These are phyloP conservation scores for Tragulus kanchil DNA, from an alignment of 2,113 vertebrate genomes.

Conservation along the genomic window DNA sequence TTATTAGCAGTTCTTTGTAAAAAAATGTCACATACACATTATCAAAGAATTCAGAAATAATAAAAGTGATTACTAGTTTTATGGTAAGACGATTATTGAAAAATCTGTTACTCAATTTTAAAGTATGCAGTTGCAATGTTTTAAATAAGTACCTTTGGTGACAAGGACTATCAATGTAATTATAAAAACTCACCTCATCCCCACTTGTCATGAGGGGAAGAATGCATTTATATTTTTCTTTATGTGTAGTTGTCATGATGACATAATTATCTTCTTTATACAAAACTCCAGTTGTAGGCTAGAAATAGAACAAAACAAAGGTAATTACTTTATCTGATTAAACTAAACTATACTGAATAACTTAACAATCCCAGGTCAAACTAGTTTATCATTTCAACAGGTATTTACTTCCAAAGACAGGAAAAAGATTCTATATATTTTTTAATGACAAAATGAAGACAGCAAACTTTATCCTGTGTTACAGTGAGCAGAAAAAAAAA, in stretches of 20 bases:
- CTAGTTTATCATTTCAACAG: conserved; percentile 25
- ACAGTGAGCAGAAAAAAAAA: conserved; percentile 27
- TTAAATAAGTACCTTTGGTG: conserved; percentile 29
- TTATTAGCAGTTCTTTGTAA: conserved; percentile 47
- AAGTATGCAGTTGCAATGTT: conserved; percentile 26
- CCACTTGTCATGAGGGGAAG: conserved; percentile 92
- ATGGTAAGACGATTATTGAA: background rate
- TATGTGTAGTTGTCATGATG: conserved; percentile 97
- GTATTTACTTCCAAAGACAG: conserved; percentile 46
- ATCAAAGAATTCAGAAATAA: conserved; percentile 56
- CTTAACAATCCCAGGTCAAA: conserved; percentile 4
- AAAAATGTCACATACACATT: background rate
- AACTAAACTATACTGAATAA: background rate
- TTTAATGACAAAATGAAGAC: conserved; percentile 43
- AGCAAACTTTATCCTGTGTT: background rate
- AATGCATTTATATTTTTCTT: conserved; percentile 98
- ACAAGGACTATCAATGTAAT: conserved; percentile 22
- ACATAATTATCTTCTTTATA: conserved; percentile 98
- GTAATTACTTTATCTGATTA: conserved; percentile 44
- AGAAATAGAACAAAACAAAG: conserved; percentile 63
- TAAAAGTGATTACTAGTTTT: conserved; percentile 33
- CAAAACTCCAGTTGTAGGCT: conserved; percentile 94
- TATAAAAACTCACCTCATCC: conserved; percentile 90
- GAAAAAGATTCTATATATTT: conserved; percentile 11
- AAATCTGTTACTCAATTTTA: conserved; percentile 34